Evolutionary conservation across 2,888 invertebrate species (phyloP).

Genomic region (Plebejus anna): DNA sequence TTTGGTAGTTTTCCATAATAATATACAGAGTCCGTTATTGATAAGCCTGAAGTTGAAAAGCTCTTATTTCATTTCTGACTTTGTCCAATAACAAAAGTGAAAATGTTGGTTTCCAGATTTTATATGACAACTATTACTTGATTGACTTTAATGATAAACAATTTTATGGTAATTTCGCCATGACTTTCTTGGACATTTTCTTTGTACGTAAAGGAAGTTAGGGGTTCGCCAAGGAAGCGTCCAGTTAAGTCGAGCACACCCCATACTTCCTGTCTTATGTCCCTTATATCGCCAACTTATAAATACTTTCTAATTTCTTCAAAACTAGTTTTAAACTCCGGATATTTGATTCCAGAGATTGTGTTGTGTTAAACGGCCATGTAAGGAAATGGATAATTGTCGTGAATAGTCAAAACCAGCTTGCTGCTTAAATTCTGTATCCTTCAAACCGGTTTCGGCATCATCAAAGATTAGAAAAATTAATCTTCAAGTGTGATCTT

Average conservation of each 20-base stretch:
- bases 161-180: background rate
- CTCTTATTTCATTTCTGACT: too few species aligned
- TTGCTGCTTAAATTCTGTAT: background rate
- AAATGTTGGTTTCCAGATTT: background rate
- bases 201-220: constrained; percentile 50
- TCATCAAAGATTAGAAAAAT: background rate
- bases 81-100: background rate
- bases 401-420: background rate
- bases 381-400: constrained; percentile 11
- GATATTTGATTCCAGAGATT: constrained; percentile 31
- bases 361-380: constrained; percentile 27
- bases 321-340: constrained; percentile 43
- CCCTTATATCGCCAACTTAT: constrained; percentile 57
- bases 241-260: constrained; percentile 70
- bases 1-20: too few species aligned
- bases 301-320: constrained; percentile 44
- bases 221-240: constrained; percentile 65
- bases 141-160: background rate
- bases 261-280: constrained; percentile 67
- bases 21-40: too few species aligned
- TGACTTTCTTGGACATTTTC: constrained; percentile 31
- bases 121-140: background rate
- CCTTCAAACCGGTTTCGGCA: background rate
- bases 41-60: too few species aligned
- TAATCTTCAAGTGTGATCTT: background rate